Evolutionary conservation across 1,140 invertebrate genomes (phyloP), one percentile per base, ranked within the genome.

Genomic region (Mamestra configurata): DNA sequence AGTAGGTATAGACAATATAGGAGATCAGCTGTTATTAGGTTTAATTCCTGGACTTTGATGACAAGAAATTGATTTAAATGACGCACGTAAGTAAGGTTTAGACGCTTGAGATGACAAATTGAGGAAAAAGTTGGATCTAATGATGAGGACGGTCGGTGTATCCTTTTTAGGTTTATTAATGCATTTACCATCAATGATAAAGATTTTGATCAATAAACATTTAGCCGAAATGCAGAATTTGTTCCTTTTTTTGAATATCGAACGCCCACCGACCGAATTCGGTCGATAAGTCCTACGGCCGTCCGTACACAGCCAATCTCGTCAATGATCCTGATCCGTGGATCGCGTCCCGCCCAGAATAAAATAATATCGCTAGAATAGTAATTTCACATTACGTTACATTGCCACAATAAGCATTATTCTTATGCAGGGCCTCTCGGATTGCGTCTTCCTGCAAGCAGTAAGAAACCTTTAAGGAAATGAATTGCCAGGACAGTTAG

Each of bases 81-180:
- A 76, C 57, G 35, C 24, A 57, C 10, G 13, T 55, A 4, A 7
- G 22, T n/a, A n/a, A n/a, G n/a, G 6, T 46, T 70, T 27, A 22
- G 66, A 49, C 22, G 40, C 20, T 24, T 70, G 66, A 70, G 61
- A 46, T 27, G 59, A 61, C 59, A 49, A 70, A 70, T 70, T 70
- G 66, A 46, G 40, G 66, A 46, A 70, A n/a, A 70, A 57, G 4
- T 46, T 46, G 2, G 6, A 8, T n/a, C 57, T 43, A 46, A n/a
- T 70, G 13, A 15, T 10, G 10, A 70, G 20, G 37, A 68, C n/a
- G 22, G 11, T n/a, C 15, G 49, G n/a, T 46, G 11, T 24, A 27
- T 2, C 13, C n/a, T 49, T 46, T 49, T 49, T 49, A 49, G 43
- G 15, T n/a, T 0, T 5, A 3, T n/a, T 49, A 0, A 4, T 49